Evolutionary conservation across 2,888 invertebrate genomes (phyloP).

Genomic region (Yponomeuta plumbellus): DNA sequence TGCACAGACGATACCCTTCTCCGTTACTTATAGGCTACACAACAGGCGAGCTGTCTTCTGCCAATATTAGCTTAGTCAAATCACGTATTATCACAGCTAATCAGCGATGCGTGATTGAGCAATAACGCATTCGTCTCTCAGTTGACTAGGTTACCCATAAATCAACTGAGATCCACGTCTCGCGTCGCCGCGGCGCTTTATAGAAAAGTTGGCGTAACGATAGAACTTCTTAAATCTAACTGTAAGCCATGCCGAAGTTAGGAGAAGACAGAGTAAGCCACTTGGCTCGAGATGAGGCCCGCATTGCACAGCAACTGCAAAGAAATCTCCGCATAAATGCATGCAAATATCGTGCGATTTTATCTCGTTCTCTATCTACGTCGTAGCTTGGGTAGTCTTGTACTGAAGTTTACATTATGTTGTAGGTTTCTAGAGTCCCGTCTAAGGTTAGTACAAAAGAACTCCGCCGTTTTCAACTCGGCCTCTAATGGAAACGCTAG

Average conservation of each 20-base stretch:
- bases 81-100: neutral
- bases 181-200: conserved; percentile 41
- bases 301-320: conserved; percentile 11
- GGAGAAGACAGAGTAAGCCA: conserved; percentile 31
- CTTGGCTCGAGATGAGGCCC: conserved; percentile 41
- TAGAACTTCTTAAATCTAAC: conserved; percentile 43
- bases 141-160: conserved; percentile 35
- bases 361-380: neutral
- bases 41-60: neutral
- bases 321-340: conserved; percentile 15
- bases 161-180: conserved; percentile 48
- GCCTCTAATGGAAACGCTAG: no score
- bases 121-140: neutral
- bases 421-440: neutral
- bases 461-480: no score
- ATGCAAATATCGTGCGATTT: conserved; percentile 7
- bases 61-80: neutral
- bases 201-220: conserved; percentile 58
- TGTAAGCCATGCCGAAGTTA: conserved; percentile 39
- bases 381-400: neutral
- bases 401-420: neutral
- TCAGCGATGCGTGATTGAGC: neutral
- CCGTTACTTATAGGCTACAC: no score
- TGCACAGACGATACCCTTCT: no score
- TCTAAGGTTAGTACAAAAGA: no score